Conservation (phyloP, 2,113 vertebrate genomes). For the Psophia crepitans region DNA sequence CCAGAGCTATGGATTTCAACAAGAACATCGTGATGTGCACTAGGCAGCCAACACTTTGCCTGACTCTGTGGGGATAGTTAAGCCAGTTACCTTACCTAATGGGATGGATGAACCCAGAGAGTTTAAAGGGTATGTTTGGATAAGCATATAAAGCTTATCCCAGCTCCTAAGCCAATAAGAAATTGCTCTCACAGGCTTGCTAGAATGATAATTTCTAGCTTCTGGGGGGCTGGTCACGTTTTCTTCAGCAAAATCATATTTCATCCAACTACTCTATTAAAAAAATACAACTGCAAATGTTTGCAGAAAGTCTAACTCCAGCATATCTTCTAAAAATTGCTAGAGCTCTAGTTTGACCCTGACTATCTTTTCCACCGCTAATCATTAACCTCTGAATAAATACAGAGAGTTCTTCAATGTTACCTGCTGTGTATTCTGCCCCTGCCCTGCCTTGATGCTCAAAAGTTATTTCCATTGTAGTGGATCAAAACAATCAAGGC, state of each 20-base stretch:
- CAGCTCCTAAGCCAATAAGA: background rate
- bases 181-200: background rate
- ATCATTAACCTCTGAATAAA: background rate
- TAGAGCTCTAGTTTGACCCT: background rate
- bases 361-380: background rate
- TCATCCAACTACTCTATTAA: background rate
- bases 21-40: background rate
- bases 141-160: background rate
- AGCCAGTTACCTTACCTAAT: background rate
- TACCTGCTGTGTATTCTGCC: background rate
- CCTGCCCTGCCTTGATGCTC: background rate
- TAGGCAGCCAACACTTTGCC: background rate
- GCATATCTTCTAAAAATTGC: background rate
- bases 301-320: background rate
- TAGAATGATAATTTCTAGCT: background rate
- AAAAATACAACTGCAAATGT: fast-evolving
- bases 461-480: background rate
- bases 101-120: background rate
- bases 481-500: background rate
- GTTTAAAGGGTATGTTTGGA: background rate
- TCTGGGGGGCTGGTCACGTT: background rate
- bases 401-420: background rate
- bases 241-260: background rate
- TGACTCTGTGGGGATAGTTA: background rate
- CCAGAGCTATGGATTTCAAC: background rate